phyloP scores from a whole-genome alignment of 2,113 vertebrate genomes.

The Microcebus ravelobensis region DNA sequence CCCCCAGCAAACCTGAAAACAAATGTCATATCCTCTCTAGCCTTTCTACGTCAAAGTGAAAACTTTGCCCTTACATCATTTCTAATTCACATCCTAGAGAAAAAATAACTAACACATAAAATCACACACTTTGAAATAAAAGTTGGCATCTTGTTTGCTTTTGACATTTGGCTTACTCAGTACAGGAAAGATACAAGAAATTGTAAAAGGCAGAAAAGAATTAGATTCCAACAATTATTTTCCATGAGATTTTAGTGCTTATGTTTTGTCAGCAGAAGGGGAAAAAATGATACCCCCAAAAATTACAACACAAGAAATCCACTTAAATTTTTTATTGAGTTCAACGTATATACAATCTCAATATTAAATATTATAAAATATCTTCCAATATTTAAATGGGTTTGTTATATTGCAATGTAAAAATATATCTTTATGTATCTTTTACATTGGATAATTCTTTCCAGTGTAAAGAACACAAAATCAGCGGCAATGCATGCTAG shows the following conservation, averaged over 20 bases:
- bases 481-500: slow-evolving; percentile 69
- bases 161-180: neutral
- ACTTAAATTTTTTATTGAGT: slow-evolving; percentile 73
- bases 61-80: neutral
- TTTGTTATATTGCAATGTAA: slow-evolving; percentile 73
- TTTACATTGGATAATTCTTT: slow-evolving; percentile 71
- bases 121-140: neutral
- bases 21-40: neutral
- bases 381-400: slow-evolving; percentile 69
- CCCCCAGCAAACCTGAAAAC: accelerated
- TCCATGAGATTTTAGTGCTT: neutral
- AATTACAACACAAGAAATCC: slow-evolving; percentile 78
- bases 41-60: neutral
- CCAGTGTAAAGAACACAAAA: slow-evolving; percentile 61
- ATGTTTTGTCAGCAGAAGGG: neutral
- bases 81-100: neutral
- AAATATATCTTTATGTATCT: slow-evolving; percentile 56
- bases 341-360: slow-evolving; percentile 62
- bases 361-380: slow-evolving; percentile 72
- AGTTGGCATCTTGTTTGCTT: neutral
- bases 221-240: neutral
- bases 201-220: slow-evolving; percentile 23
- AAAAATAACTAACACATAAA: neutral
- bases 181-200: neutral
- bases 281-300: slow-evolving; percentile 66